phyloP scores from a whole-genome alignment of 1,140 invertebrate genomes.

The Euwallacea fornicatus region DNA sequence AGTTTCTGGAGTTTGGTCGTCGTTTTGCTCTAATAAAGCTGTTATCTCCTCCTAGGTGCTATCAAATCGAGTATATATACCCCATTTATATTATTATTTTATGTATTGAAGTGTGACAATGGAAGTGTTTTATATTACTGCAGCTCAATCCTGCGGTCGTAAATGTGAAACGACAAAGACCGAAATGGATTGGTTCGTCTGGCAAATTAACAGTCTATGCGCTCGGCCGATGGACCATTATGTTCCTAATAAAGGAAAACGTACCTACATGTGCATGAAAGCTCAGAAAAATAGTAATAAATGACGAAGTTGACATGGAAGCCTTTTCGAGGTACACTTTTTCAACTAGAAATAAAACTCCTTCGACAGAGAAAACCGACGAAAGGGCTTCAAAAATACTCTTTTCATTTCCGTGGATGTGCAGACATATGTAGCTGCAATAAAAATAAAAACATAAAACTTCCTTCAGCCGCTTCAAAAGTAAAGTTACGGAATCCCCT shows the following conservation, averaged over 20 bases:
- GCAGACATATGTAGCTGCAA: constrained; percentile 20
- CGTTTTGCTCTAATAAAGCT: constrained; percentile 22
- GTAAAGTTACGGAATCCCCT: constrained; percentile 11
- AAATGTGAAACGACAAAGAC: constrained; percentile 16
- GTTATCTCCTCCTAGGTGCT: constrained; percentile 30
- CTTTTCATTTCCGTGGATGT: constrained; percentile 16
- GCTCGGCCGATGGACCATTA: no score
- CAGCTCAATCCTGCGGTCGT: constrained; percentile 6
- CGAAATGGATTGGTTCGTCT: constrained; percentile 17
- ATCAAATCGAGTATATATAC: constrained; percentile 34
- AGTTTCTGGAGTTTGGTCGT: constrained; percentile 13
- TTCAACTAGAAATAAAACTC: constrained; percentile 23
- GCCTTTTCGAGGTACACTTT: constrained; percentile 4
- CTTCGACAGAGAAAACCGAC: constrained; percentile 15
- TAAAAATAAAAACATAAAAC: constrained; percentile 24
- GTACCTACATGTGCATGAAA: background rate
- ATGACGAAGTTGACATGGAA: constrained; percentile 5
- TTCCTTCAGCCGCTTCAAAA: constrained; percentile 4
- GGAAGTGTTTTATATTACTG: constrained; percentile 17
- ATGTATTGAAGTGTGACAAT: constrained; percentile 25
- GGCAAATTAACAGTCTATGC: background rate
- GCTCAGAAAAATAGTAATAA: constrained; percentile 3
- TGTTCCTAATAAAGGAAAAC: background rate
- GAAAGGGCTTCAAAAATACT: constrained; percentile 22
- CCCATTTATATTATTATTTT: constrained; percentile 32